Conservation (phyloP, 2,113 vertebrate species). For the human region GRCh38 chr2:231183001-231183500, state of each 20-base stretch:
- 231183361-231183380: too few relatives aligned
- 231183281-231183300: not conserved
- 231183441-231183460: too few relatives aligned
- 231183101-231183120: fast-evolving
- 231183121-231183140: not conserved
- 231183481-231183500: too few relatives aligned
- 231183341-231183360: too few relatives aligned
- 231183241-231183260: fast-evolving
- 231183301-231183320: not conserved
- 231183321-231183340: too few relatives aligned
- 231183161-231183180: not conserved
- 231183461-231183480: too few relatives aligned
- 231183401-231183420: too few relatives aligned
- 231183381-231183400: too few relatives aligned
- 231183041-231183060: not conserved
- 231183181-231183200: not conserved
- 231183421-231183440: too few relatives aligned
- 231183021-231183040: not conserved
- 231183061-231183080: not conserved
- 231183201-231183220: not conserved
- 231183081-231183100: not conserved
- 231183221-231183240: not conserved
- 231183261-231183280: not conserved
- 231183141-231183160: not conserved
- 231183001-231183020: not conserved